Evolutionary conservation across 2,888 invertebrate species (phyloP).

Genomic region (Drosophila glabriapex): DNA sequence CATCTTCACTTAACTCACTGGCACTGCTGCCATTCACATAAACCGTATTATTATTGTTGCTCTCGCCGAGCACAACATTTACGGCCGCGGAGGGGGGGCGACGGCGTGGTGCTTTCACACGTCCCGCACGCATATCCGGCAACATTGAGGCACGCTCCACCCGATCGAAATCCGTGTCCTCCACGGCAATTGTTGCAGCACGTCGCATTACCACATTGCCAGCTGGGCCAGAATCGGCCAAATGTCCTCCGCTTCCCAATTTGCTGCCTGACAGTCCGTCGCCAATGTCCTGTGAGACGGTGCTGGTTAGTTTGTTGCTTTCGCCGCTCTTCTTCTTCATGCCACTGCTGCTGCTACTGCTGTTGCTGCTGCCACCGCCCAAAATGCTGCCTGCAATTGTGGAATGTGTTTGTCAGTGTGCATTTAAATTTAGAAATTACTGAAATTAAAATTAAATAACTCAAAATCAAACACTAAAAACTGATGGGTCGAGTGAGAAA

Average conservation of each 20-base stretch:
- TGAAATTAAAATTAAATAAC: conserved; percentile 23
- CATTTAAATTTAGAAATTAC: not conserved
- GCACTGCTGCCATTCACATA: conserved; percentile 82
- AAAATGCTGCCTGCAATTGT: conserved; percentile 86
- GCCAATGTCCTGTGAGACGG: conserved; percentile 82
- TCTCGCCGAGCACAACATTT: conserved; percentile 82
- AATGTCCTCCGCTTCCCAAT: conserved; percentile 66
- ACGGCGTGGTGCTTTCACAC: conserved; percentile 87
- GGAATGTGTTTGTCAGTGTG: conserved; percentile 9
- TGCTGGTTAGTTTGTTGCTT: conserved; percentile 86
- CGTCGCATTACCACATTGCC: conserved; percentile 77
- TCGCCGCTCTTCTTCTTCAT: conserved; percentile 87
- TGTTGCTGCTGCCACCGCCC: conserved; percentile 87
- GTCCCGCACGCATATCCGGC: conserved; percentile 89
- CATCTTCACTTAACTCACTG: conserved; percentile 70
- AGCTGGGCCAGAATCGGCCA: conserved; percentile 69
- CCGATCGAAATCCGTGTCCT: conserved; percentile 88
- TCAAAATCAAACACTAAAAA: conserved; percentile 5
- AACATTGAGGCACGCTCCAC: conserved; percentile 88
- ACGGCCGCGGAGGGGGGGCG: conserved; percentile 87
- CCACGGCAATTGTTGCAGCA: conserved; percentile 80
- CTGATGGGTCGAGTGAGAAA: not conserved
- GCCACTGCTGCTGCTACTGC: conserved; percentile 86
- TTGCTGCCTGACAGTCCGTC: conserved; percentile 87
- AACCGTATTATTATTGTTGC: conserved; percentile 82